phyloP scores from a whole-genome alignment of 2,888 invertebrate genomes.

The Apotomis betuletana region DNA sequence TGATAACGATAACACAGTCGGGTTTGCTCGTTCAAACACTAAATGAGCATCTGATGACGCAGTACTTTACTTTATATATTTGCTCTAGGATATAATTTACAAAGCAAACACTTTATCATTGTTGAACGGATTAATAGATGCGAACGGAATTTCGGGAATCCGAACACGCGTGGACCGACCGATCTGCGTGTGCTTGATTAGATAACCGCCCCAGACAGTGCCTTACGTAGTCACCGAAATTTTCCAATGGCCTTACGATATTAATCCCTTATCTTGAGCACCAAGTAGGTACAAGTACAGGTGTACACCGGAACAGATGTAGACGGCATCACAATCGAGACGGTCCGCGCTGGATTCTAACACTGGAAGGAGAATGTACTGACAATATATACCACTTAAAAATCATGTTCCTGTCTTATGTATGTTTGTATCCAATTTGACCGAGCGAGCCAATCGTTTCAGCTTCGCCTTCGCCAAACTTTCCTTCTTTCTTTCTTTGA shows the following conservation, averaged over 20 bases:
- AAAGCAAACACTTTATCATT: conserved; percentile 34
- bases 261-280: conserved; percentile 32
- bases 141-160: conserved; percentile 21
- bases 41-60: conserved; percentile 37
- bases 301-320: not conserved
- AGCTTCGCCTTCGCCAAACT: too few relatives aligned
- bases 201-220: conserved; percentile 30
- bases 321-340: too few relatives aligned
- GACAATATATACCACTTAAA: too few relatives aligned
- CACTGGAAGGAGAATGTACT: too few relatives aligned
- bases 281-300: not conserved
- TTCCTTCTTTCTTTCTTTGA: too few relatives aligned
- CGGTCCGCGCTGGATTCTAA: too few relatives aligned
- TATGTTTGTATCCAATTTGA: too few relatives aligned
- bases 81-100: conserved; percentile 34
- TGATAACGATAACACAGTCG: conserved; percentile 62
- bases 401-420: too few relatives aligned
- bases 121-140: conserved; percentile 25
- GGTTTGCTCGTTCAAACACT: conserved; percentile 37
- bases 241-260: conserved; percentile 36
- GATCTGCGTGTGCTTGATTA: conserved; percentile 32
- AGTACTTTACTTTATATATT: conserved; percentile 38
- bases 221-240: conserved; percentile 22
- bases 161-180: conserved; percentile 23
- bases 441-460: too few relatives aligned